Conservation (phyloP, 2,888 invertebrate species). For the Agrypnus murinus region DNA sequence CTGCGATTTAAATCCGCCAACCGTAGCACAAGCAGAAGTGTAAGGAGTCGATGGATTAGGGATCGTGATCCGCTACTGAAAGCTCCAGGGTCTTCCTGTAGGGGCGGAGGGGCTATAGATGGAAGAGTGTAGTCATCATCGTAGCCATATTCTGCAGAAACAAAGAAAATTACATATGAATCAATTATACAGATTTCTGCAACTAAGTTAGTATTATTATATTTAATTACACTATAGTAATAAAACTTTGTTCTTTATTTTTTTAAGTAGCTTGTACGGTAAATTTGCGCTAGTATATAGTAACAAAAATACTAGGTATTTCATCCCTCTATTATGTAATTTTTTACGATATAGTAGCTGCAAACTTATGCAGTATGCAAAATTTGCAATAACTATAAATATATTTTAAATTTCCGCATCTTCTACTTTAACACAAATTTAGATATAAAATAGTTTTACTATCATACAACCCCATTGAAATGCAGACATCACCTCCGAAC, state of each 20-base stretch:
- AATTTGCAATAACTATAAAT: too few relatives aligned
- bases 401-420: too few relatives aligned
- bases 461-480: too few relatives aligned
- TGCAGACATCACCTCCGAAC: too few relatives aligned
- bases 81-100: constrained; percentile 68
- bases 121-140: constrained; percentile 69
- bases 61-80: constrained; percentile 46
- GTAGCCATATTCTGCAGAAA: constrained; percentile 68
- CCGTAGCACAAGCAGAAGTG: constrained; percentile 38
- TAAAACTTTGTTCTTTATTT: not conserved
- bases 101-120: constrained; percentile 69
- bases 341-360: too few relatives aligned
- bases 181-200: not conserved
- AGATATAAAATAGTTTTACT: too few relatives aligned
- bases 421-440: too few relatives aligned
- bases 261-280: too few relatives aligned
- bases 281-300: too few relatives aligned
- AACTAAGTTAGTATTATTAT: not conserved
- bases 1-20: constrained; percentile 47
- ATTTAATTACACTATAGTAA: not conserved
- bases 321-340: too few relatives aligned
- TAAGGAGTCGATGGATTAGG: constrained; percentile 46
- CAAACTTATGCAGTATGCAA: too few relatives aligned
- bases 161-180: constrained; percentile 39
- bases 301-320: too few relatives aligned